Base-by-base conservation (phyloP, 2,888 invertebrate genomes). In the Ecdyonurus torrentis region DNA sequence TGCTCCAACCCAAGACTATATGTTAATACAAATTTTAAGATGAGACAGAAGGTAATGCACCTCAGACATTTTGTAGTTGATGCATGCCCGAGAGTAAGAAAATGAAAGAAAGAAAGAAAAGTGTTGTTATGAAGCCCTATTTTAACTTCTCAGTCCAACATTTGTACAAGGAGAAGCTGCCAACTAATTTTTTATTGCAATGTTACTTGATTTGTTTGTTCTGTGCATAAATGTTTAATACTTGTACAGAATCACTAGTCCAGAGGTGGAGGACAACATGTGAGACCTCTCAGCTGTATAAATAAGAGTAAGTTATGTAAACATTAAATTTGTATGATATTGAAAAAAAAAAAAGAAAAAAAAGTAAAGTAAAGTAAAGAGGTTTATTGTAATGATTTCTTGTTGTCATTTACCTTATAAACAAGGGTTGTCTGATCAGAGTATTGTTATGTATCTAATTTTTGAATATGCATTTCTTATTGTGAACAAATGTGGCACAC, bases 161-260 rank as follows among this genome's bases (percentile, higher is more conserved):
- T 22, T 22, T 5, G 5, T 10, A 37, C 5, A 37, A 37, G 37
- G 37, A 37, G 37, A 37, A 37, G 37, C 37, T 37, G 37, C 37
- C 37, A 37, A 37, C 37, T 37, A 15, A n/a, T n/a, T 37, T 37
- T 37, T 37, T 37, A 37, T 37, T 55, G 7, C 5, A 37, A 37
- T 37, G n/a, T 55, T 55, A 55, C 5, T 55, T 55, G 55, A 20
- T 50, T 50, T 50, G n/a, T 37, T 37, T 55, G 55, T 55, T 20
- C 22, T 55, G n/a, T 22, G 55, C n/a, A 55, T 55, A 18, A 55
- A 55, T 55, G 55, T 55, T 55, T 55, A n/a, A 55, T 55, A 55
- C 55, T 55, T 55, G 55, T 55, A 55, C 55, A 55, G 55, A 55
- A 55, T 10, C n/a, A n/a, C 55, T 55, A 55, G 55, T 55, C 55